Evolutionary conservation across 2,797 vertebrate species (phyloP).

Genomic region (Rachycentron canadum): DNA sequence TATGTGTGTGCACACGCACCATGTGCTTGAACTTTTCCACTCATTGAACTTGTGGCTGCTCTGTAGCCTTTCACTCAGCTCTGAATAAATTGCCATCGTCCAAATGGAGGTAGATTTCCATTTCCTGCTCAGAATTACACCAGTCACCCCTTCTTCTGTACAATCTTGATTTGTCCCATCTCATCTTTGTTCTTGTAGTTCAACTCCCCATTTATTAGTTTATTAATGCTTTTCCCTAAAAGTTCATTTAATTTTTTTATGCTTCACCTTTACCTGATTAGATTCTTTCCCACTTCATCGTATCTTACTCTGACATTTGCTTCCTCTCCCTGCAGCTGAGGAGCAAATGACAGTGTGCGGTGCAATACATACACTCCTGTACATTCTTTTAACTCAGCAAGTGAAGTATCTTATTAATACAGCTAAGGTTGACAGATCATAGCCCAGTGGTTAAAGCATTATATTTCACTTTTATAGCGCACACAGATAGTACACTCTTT

Average conservation of each 20-base stretch:
- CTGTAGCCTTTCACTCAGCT: slow-evolving; percentile 42
- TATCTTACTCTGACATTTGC: neutral
- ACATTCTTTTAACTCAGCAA: neutral
- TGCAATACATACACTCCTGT: neutral
- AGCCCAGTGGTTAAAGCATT: neutral
- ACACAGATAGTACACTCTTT: neutral
- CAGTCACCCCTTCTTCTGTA: slow-evolving; percentile 16
- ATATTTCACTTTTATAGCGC: slow-evolving; percentile 17
- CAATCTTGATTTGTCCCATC: neutral
- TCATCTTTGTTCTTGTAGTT: slow-evolving; percentile 16
- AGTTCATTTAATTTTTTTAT: neutral
- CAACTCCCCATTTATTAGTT: neutral
- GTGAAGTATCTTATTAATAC: neutral
- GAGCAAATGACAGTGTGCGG: slow-evolving; percentile 6
- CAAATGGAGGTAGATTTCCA: slow-evolving; percentile 41
- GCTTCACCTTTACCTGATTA: neutral
- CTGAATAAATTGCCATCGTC: slow-evolving; percentile 56
- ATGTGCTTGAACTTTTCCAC: slow-evolving; percentile 48
- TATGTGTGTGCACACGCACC: neutral
- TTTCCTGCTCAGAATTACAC: slow-evolving; percentile 46
- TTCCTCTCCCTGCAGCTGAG: neutral
- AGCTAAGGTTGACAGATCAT: neutral
- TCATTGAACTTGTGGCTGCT: slow-evolving; percentile 41
- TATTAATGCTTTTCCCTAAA: neutral
- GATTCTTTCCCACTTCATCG: neutral